phyloP scores from a whole-genome alignment of 2,888 invertebrate genomes.

The Schizaphis graminum region DNA sequence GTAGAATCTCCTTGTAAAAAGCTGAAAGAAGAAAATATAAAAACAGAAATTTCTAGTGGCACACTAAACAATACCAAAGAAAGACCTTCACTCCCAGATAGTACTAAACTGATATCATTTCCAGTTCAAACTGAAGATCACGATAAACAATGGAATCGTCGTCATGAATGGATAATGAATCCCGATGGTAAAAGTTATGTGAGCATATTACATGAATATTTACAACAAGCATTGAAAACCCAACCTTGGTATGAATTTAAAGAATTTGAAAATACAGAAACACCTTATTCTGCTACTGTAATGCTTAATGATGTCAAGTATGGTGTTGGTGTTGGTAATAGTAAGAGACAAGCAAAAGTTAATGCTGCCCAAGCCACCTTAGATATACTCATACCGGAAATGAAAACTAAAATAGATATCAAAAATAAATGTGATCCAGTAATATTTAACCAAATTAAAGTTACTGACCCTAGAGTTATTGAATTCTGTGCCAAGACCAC shows the following conservation, averaged over 20 bases:
- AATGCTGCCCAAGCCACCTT: constrained; percentile 92
- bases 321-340: constrained; percentile 93
- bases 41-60: background rate
- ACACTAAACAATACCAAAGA: constrained; percentile 78
- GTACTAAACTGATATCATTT: constrained; percentile 93
- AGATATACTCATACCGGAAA: constrained; percentile 92
- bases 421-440: constrained; percentile 43
- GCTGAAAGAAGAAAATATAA: constrained; percentile 69
- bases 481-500: constrained; percentile 96
- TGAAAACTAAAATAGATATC: constrained; percentile 82
- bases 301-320: constrained; percentile 93
- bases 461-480: constrained; percentile 93
- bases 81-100: constrained; percentile 87
- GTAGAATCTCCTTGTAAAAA: background rate
- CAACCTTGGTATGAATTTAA: constrained; percentile 94
- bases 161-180: constrained; percentile 94
- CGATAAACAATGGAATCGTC: constrained; percentile 50
- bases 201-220: constrained; percentile 97
- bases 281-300: constrained; percentile 94
- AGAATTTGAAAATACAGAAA: constrained; percentile 92
- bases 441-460: constrained; percentile 88
- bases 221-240: constrained; percentile 93
- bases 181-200: constrained; percentile 96
- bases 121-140: constrained; percentile 73
- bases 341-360: constrained; percentile 96